phyloP scores from a whole-genome alignment of 2,113 vertebrate genomes.

The Ameiurus melas region DNA sequence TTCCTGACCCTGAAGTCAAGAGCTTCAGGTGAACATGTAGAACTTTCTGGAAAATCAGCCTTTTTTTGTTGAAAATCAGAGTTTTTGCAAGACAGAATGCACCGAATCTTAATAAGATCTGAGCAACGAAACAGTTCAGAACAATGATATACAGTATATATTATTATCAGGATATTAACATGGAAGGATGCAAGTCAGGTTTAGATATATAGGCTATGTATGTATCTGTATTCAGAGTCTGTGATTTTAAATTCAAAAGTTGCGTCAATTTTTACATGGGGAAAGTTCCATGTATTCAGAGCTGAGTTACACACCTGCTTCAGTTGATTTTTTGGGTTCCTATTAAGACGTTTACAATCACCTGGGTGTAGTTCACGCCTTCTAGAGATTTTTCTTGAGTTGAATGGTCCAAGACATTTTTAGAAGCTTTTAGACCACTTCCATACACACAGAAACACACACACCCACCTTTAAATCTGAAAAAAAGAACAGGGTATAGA shows the following conservation, averaged over 20 bases:
- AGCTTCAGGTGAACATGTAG: constrained; percentile 8
- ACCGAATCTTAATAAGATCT: not conserved
- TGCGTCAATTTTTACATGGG: not conserved
- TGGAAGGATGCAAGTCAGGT: not conserved
- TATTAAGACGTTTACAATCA: not conserved
- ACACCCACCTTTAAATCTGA: too few relatives aligned
- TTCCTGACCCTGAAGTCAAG: constrained; percentile 26
- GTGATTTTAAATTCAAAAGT: not conserved
- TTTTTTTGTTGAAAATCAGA: too few relatives aligned
- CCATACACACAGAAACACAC: too few relatives aligned
- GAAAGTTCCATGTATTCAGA: not conserved
- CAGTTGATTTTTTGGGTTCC: not conserved
- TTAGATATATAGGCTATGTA: not conserved
- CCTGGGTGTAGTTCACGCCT: not conserved
- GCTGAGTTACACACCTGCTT: not conserved
- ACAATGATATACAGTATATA: not conserved
- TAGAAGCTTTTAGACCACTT: not conserved
- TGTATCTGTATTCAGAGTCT: not conserved
- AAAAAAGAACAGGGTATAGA: not conserved
- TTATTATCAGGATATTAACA: not conserved
- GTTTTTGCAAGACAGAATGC: not conserved
- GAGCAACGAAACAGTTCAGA: not conserved
- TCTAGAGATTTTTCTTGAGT: not conserved
- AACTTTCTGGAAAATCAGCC: not conserved
- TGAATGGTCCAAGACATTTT: too few relatives aligned